Base-by-base conservation (phyloP, 2,113 vertebrate genomes). In the Australoheros scitulus region DNA sequence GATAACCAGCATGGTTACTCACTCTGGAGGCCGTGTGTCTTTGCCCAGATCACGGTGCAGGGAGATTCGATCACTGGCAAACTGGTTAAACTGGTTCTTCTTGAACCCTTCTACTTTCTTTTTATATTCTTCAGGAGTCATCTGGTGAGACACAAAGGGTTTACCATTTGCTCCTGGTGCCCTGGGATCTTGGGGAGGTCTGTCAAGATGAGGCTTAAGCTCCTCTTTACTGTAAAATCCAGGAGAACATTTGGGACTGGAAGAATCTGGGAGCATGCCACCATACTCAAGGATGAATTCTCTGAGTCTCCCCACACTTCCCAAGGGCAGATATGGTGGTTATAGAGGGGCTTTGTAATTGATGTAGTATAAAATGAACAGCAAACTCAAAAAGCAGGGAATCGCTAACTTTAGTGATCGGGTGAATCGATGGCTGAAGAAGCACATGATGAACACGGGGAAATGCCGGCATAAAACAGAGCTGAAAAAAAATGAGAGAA, bases 11-110 rank as follows among this genome's bases (percentile, higher is more conserved):
- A 0, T 9, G 24, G 18, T 11, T 10, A 64, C 97, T 97, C 89
- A 97, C 97, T 97, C 97, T 1, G 95, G 95, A 0, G 95, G 96
- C 4, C 96, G 92, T 5, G 95, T 97, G 91, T 98, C 97, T 0
- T 95, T 94, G 1, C 97, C 97, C 82, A 97, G 92, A 4, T 96
- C 93, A 0, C 96, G 94, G 79, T 97, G 97, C 36, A 97, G 92
- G 52, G 97, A 97, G 87, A 98, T 97, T 36, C 87, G 95, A 87
- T 97, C 96, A 63, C 95, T 96, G 91, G 96, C 97, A 85, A 96
- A 97, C 88, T 97, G 96, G 29, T 97, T 97, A 89, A 97, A 97
- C 74, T 96, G 95, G 36, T 97, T 96, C 76, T 95, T 97, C 55
- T 92, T 92, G 2, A 94, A 95, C 5, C 97, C 97, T 0, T 64